phyloP scores from a whole-genome alignment of 2,888 invertebrate species.

The Limnephilus auricula region DNA sequence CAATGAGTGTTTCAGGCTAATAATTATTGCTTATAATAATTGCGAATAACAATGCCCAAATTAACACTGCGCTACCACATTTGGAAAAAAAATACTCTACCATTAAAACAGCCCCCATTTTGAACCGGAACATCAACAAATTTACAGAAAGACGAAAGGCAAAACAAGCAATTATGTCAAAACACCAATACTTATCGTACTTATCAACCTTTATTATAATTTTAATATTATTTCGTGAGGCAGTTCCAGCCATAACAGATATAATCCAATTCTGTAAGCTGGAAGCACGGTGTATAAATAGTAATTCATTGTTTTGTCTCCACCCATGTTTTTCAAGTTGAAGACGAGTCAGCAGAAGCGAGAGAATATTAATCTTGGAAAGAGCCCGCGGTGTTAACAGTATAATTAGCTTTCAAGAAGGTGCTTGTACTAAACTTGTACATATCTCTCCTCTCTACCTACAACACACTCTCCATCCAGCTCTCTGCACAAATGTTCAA shows the following conservation, averaged over 20 bases:
- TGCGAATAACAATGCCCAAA: no score
- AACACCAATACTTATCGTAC: no score
- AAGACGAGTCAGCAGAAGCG: background rate
- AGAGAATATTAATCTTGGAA: background rate
- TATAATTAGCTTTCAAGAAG: constrained; percentile 2
- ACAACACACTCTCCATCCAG: background rate
- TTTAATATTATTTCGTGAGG: background rate
- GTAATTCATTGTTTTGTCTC: background rate
- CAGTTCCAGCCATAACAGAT: background rate
- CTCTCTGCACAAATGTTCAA: background rate
- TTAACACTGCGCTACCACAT: no score
- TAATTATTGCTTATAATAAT: no score
- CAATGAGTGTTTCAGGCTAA: no score
- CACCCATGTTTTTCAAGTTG: background rate
- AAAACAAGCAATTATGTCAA: no score
- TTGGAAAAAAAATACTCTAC: no score
- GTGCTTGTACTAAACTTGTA: background rate
- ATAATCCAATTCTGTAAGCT: background rate
- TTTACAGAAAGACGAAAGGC: no score
- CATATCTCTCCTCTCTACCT: no score
- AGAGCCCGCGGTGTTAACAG: background rate
- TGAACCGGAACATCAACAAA: no score
- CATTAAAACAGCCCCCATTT: no score
- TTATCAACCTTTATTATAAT: no score
- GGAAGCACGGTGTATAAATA: background rate